Percentiles rank a stretch among this genome's conserved stretches.
phyloP scores from a whole-genome alignment of 92 coral and sea anemone genomes.

The Blastomussa wellsi region DNA sequence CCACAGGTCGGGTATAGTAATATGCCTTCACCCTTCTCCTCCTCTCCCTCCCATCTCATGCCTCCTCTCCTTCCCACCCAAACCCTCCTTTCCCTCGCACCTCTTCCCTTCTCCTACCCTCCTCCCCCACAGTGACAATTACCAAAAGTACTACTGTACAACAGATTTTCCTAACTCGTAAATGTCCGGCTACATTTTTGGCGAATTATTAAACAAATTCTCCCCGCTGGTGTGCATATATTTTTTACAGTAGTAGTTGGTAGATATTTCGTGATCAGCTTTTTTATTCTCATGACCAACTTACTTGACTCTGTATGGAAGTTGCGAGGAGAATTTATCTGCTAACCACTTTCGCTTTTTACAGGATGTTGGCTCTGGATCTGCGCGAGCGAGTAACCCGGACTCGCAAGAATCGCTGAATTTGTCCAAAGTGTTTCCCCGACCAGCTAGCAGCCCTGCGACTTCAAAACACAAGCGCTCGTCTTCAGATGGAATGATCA shows the following conservation, averaged over 20 bases:
- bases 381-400: slow-evolving; percentile 7
- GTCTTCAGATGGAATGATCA: slow-evolving; percentile 74
- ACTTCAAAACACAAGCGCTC: slow-evolving; percentile 74
- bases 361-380: slow-evolving; percentile 9
- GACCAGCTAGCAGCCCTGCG: slow-evolving; percentile 88
- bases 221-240: neutral
- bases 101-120: neutral
- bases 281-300: neutral
- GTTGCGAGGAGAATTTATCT: neutral
- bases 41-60: neutral
- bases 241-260: neutral
- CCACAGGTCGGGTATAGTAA: neutral
- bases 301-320: no score
- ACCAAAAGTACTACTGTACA: no score
- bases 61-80: neutral
- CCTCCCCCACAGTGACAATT: neutral
- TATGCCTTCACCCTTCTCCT: no score
- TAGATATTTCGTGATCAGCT: neutral
- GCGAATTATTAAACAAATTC: neutral
- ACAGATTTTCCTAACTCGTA: neutral
- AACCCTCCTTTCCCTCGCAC: neutral
- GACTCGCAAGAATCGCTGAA: slow-evolving; percentile 40
- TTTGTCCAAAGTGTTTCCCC: slow-evolving; percentile 84
- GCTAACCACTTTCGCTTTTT: neutral
- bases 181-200: neutral